Percentiles rank a stretch among this genome's conserved stretches.
phyloP scores from a whole-genome alignment of 1,140 invertebrate genomes.

The Aphaenogaster ashmeadi region DNA sequence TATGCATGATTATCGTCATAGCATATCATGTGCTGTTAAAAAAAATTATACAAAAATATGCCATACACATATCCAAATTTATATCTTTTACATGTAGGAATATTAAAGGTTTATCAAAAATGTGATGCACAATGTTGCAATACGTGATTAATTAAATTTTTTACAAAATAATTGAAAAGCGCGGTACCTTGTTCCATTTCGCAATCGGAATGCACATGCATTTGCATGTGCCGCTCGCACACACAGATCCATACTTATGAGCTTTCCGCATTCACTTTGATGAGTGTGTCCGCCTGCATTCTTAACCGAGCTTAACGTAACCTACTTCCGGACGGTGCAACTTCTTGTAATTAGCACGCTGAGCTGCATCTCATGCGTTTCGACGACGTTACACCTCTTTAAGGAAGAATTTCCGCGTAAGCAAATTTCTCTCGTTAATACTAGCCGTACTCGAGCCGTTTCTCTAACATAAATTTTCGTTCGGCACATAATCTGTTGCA shows the following conservation, averaged over 20 bases:
- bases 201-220: constrained; percentile 16
- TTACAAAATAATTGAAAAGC: constrained; percentile 12
- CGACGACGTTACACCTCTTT: neutral
- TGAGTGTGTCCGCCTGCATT: constrained; percentile 49
- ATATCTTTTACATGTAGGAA: neutral
- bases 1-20: neutral
- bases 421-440: neutral
- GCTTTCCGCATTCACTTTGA: constrained; percentile 28
- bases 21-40: neutral
- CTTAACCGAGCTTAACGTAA: constrained; percentile 65
- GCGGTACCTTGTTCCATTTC: constrained; percentile 18
- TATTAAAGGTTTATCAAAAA: neutral
- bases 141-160: constrained; percentile 34
- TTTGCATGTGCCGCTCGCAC: neutral
- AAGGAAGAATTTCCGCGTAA: constrained; percentile 5
- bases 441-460: neutral
- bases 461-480: neutral
- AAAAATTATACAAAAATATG: neutral
- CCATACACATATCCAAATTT: neutral
- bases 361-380: constrained; percentile 11
- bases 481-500: neutral
- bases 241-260: neutral
- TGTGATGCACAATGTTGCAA: neutral
- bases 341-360: constrained; percentile 49
- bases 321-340: constrained; percentile 46